Conservation (phyloP, 2,113 vertebrate genomes). For the Rhinogobius similis region DNA sequence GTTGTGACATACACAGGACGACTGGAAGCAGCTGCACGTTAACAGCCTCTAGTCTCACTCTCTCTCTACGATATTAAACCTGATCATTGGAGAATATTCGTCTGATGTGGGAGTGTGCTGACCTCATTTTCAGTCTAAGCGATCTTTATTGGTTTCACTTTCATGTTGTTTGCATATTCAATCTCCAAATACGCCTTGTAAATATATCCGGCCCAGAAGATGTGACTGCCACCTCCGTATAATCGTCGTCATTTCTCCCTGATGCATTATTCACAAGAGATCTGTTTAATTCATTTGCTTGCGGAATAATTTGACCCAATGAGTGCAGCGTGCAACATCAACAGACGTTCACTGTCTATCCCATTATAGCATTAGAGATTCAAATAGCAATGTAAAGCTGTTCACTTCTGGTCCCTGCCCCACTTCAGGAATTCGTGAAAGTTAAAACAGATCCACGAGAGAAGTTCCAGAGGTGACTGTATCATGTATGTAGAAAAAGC, state of each 20-base stretch:
- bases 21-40: not conserved
- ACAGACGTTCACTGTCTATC: conserved; percentile 33
- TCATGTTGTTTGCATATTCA: conserved; percentile 51
- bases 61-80: conserved; percentile 10
- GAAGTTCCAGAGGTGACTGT: too few relatives aligned
- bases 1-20: not conserved
- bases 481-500: too few relatives aligned
- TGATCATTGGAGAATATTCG: conserved; percentile 33
- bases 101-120: conserved; percentile 23
- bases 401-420: too few relatives aligned
- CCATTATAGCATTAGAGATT: conserved; percentile 15
- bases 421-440: too few relatives aligned
- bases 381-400: conserved; percentile 41
- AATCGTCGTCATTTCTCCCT: conserved; percentile 43
- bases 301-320: conserved; percentile 6
- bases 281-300: conserved; percentile 60
- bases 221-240: conserved; percentile 47
- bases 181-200: conserved; percentile 40
- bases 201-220: conserved; percentile 27
- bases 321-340: conserved; percentile 43
- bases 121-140: conserved; percentile 28
- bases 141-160: conserved; percentile 35
- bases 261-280: conserved; percentile 49
- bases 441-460: too few relatives aligned
- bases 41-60: not conserved